Base-by-base conservation (phyloP, 2,797 vertebrate genomes). In the Ateles fusciceps region DNA sequence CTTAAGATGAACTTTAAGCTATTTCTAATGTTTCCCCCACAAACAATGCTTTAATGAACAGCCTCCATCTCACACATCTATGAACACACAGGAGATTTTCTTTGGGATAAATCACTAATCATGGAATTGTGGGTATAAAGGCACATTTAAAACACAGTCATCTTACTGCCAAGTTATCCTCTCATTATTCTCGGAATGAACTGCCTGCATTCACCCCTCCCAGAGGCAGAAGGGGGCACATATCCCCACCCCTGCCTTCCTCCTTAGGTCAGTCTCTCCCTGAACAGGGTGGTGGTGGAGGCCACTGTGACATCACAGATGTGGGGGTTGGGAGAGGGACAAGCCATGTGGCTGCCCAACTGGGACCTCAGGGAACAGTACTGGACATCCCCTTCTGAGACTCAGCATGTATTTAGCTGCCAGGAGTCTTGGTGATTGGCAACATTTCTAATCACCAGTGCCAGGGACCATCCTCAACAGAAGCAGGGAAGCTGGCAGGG, bases 271-370 rank as follows among this genome's bases (percentile, higher is more conserved):
- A 71, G 15, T 57, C 19, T 33, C 36, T 30, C 30, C 57, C 72
- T 5, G 13, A 55, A 48, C 64, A 26, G 42, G 44, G 74, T 1
- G 33, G 50, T 19, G 4, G 4, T 11, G 15, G 52, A 19, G 57
- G 57, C 57, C 42, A 89, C 1, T 96, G 87, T 96, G 96, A 97
- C 28, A 26, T 86, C 92, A 94, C n/a, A 83, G n/a, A n/a, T 6
- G 44, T 17, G 26, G 30, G 21, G 6, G 10, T 2, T 19, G 48
- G 72, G 13, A 30, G 2, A 26, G 48, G 10, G 5, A 42, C 59
- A n/a, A 2, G 17, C 13, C 0, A 0, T 10, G 74, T 24, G 48
- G 50, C 1, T 72, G 33, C 24, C 52, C 17, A 24, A 39, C 19
- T n/a, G 14, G 81, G 59, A 24, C 72, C 61, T 48, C 12, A 7